Percentiles rank a stretch among this genome's conserved stretches.
These are phyloP conservation scores for Calosoma granatense DNA, from an alignment of 1,140 invertebrate species.

Conservation along the genomic window DNA sequence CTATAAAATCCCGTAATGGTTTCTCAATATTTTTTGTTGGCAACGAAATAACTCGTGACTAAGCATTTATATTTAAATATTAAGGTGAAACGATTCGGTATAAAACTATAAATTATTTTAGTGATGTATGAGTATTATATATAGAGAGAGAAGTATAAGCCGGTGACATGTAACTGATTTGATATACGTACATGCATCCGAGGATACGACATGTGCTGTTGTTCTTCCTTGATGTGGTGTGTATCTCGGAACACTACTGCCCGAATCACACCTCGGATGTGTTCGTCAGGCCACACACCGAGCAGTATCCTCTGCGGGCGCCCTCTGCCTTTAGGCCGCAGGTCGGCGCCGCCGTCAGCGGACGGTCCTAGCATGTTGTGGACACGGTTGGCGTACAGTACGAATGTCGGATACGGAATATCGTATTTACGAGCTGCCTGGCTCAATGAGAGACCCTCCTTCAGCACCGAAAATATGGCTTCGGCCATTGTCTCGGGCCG, in stretches of 20 bases:
- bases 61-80: no score
- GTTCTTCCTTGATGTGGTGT: constrained; percentile 65
- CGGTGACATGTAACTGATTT: no score
- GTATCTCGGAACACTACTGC: constrained; percentile 83
- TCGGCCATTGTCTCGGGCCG: constrained; percentile 88
- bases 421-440: constrained; percentile 86
- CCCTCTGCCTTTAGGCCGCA: constrained; percentile 79
- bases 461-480: constrained; percentile 82
- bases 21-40: no score
- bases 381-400: constrained; percentile 85
- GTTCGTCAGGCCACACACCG: constrained; percentile 85
- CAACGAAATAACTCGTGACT: no score
- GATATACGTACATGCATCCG: constrained; percentile 39
- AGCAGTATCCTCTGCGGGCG: constrained; percentile 79
- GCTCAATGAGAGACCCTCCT: constrained; percentile 77
- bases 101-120: no score
- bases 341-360: constrained; percentile 72
- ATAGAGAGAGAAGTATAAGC: no score
- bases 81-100: no score
- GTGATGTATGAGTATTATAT: no score
- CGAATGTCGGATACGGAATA: constrained; percentile 89
- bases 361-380: constrained; percentile 89
- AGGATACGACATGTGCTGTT: constrained; percentile 44
- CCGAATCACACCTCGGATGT: constrained; percentile 80
- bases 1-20: no score